These are phyloP conservation scores for Dromiciops gliroides DNA, from an alignment of 2,113 vertebrate species.

Conservation along the genomic window DNA sequence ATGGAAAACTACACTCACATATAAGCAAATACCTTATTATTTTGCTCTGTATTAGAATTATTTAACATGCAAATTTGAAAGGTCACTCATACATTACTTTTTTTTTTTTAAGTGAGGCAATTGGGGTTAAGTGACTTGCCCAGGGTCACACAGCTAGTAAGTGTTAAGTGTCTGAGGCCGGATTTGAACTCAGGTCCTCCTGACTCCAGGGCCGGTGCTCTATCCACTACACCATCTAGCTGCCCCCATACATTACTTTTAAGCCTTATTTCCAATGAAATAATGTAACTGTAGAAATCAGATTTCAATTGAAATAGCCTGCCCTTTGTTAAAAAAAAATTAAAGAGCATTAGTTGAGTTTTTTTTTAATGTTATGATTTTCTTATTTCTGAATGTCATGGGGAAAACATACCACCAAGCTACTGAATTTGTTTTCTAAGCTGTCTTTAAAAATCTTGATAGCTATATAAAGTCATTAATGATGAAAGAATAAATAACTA, in stretches of 20 bases:
- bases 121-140: no score
- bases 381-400: neutral
- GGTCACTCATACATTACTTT: neutral
- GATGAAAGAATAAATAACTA: neutral
- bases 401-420: neutral
- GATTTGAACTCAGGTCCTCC: no score
- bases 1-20: neutral
- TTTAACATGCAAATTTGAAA: neutral
- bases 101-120: no score
- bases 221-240: no score
- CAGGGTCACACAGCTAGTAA: no score
- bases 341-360: neutral
- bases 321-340: neutral
- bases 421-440: neutral
- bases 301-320: neutral
- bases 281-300: neutral
- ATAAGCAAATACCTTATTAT: neutral
- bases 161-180: no score
- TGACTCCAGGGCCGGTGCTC: no score
- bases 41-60: neutral
- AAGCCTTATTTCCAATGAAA: neutral
- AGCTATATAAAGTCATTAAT: neutral
- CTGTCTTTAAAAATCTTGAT: neutral
- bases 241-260: no score
- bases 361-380: neutral